Base-by-base conservation (phyloP, 2,113 vertebrate species). In the Haliaeetus leucogaster region DNA sequence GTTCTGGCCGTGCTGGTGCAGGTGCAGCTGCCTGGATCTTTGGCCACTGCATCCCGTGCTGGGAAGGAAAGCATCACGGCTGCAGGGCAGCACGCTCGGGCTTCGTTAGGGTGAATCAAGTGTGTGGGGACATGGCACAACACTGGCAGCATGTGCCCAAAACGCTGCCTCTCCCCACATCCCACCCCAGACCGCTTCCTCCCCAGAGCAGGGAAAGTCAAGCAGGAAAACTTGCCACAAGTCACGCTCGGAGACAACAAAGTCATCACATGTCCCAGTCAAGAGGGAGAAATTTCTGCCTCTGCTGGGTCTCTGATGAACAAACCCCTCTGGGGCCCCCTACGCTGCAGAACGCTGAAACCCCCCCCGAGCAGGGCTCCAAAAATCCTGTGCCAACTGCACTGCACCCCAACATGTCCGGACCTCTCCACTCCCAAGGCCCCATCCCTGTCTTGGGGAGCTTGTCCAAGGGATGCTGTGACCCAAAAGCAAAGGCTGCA, bases 31-130 rank as follows among this genome's bases (percentile, higher is more conserved):
- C n/a, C 2, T 1, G 5, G 59, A 7, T 32, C 78, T 29, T 17
- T 7, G 2, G 13, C 26, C 8, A 4, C 22, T 0, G 0, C 0
- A 0, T 71, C 48, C 27, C 23, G 1, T 1, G 1, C 2, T 13
- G 32, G 38, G 48, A 27, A 4, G 43, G 34, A 23, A 38, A 27
- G 17, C 0, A 0, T 0, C 11, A 8, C 4, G 6, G 48, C 25
- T 16, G 48, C 3, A 2, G 59, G 52, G 36, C 25, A 1, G 43
- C 4, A 1, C 1, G 8, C 52, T n/a, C 1, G 3, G 59, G 70
- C 61, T 38, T 9, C 6, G 3, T 5, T 7, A 2, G 11, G 32
- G 70, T 1, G 7, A 52, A 4, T 1, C 1, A 2, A 59, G 36
- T 0, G 7, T 0, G 21, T 0, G 7, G 78, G 78, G 32, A 38